Conservation (phyloP, 2,797 vertebrate genomes). For the Mus caroli region DNA sequence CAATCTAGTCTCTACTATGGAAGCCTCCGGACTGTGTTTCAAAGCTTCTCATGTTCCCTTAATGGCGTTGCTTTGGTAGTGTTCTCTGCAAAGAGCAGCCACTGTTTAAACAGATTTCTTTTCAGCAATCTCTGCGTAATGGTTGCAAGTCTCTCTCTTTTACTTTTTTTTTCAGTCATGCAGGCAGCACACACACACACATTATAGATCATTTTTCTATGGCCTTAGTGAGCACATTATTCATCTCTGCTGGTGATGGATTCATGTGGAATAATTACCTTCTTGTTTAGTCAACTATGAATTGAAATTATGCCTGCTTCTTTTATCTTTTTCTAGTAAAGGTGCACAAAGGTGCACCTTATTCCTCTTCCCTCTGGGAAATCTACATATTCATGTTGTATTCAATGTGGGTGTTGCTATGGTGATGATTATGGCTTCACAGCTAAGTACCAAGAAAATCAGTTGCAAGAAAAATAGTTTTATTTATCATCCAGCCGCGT, state of each 20-base stretch:
- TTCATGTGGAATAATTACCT: conserved; percentile 59
- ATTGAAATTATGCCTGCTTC: conserved; percentile 45
- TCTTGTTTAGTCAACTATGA: conserved; percentile 19
- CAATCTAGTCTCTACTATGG: not conserved
- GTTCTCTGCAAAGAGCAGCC: not conserved
- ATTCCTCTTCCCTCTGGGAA: conserved; percentile 47
- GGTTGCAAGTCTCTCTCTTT: not conserved
- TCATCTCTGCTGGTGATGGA: conserved; percentile 41
- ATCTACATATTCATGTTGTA: conserved; percentile 73
- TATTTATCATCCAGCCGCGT: conserved; percentile 18
- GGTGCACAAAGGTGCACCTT: conserved; percentile 61
- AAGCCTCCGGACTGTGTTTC: not conserved
- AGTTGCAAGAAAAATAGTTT: conserved; percentile 61
- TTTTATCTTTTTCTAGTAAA: conserved; percentile 64
- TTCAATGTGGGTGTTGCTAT: conserved; percentile 70
- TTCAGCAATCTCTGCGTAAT: not conserved
- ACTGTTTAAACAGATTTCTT: not conserved
- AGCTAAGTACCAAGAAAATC: conserved; percentile 56
- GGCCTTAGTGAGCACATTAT: not conserved
- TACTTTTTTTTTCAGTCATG: not conserved
- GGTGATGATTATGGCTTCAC: conserved; percentile 66
- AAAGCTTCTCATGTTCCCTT: not conserved
- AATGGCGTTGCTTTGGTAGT: not conserved
- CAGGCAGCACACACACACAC: not conserved
- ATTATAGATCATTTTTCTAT: conserved; percentile 13